Evolutionary conservation across 2,888 invertebrate genomes (phyloP), one percentile per base, ranked within the genome.

Genomic region (Zhuqinia jingwanae): DNA sequence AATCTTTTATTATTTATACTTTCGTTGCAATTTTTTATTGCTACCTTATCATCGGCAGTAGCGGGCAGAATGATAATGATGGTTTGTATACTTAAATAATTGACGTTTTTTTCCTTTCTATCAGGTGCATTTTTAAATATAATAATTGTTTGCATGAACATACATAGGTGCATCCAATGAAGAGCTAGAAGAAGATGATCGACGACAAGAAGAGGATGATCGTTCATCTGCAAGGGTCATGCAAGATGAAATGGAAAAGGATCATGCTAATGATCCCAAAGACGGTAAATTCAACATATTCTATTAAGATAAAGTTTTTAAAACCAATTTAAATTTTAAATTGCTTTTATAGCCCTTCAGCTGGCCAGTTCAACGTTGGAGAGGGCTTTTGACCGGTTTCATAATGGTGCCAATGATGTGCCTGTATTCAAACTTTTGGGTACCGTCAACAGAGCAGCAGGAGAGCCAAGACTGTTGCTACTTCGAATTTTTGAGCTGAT

Each of bases 401-500:
- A 85, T 27, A 45, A 58, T 13, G 85, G 79, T 3, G 42, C 36
- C 0, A 27, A 13, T 15, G 84, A 84, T 10, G 79, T 85, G 8
- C 22, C 79, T 30, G 45, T 78, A 17, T 85, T 85, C 47, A 78
- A 85, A 50, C 73, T 85, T 15, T 56, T 85, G 79, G 47, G 17
- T 15, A 79, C 85, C 15, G 25, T 85, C 3, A 79, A 73, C 42
- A 42, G 56, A 13, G 85, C 85, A 1, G 85, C 85, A 10, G 85
- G 85, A 0, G 85, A 85, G 27, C 85, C 85, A 3, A 70, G 85
- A n/a, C 53, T 79, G 10, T 42, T 85, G 1, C 63, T 85, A 15
- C 36, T 85, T 17, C 85, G 85, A 0, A 73, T 85, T 58, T 85
- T 85, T 50, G 85, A 85, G 20, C 45, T 85, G 17, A 85, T 85